Percentiles rank a stretch among this genome's conserved stretches.
These are phyloP conservation scores for Achroia grisella DNA, from an alignment of 1,140 invertebrate genomes.

Conservation along the genomic window DNA sequence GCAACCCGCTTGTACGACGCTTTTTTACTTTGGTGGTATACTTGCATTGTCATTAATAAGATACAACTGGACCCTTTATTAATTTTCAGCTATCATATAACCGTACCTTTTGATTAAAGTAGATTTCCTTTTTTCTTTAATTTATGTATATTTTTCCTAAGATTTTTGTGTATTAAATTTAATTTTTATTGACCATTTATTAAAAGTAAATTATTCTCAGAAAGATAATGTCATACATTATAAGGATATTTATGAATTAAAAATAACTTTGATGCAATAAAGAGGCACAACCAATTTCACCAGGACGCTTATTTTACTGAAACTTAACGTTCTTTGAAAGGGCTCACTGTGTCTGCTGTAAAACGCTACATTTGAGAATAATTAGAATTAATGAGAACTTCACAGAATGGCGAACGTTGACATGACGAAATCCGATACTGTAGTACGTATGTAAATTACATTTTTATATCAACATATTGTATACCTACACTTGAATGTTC, in stretches of 20 bases:
- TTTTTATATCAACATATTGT: too few species aligned
- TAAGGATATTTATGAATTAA: too few species aligned
- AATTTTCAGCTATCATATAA: slow-evolving; percentile 16
- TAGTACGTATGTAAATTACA: background rate
- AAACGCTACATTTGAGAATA: slow-evolving; percentile 49
- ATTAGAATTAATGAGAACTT: slow-evolving; percentile 63
- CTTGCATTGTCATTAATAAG: too few species aligned
- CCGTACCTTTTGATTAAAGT: too few species aligned
- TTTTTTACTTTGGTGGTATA: background rate
- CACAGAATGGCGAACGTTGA: slow-evolving; percentile 42
- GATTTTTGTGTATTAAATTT: too few species aligned
- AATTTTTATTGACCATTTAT: too few species aligned
- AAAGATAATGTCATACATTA: too few species aligned
- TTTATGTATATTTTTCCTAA: too few species aligned
- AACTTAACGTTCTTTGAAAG: slow-evolving; percentile 20
- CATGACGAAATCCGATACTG: slow-evolving; percentile 37
- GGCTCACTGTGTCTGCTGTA: slow-evolving; percentile 23
- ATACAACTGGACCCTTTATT: background rate
- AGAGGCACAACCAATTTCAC: slow-evolving; percentile 7
- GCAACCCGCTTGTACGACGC: background rate
- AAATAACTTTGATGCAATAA: slow-evolving; percentile 11
- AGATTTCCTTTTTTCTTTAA: too few species aligned
- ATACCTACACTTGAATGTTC: too few species aligned
- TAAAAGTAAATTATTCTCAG: too few species aligned
- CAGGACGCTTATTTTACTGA: slow-evolving; percentile 11